Conservation (phyloP, 1,140 invertebrate species). For the Psilanteris sp. region DNA sequence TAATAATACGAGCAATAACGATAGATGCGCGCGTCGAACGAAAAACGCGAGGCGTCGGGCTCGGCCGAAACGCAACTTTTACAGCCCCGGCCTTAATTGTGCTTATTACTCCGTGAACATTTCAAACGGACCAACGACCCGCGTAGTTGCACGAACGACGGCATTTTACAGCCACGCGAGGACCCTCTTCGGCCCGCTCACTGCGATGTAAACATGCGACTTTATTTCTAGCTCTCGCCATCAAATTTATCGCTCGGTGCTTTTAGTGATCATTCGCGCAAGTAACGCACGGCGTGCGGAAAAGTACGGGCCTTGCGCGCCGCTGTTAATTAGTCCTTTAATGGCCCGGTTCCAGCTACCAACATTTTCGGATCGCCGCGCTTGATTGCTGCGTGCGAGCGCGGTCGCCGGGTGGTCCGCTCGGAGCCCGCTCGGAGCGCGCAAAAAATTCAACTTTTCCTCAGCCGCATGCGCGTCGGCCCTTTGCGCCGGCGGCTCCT, state of each 20-base stretch:
- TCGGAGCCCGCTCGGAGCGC: neutral
- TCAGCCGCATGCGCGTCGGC: too few relatives aligned
- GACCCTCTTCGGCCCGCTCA: constrained; percentile 13
- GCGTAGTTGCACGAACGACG: constrained; percentile 48
- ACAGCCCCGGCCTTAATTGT: constrained; percentile 69
- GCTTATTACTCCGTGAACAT: constrained; percentile 66
- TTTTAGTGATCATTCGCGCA: constrained; percentile 55
- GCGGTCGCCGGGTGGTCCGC: constrained; percentile 5
- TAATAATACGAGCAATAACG: constrained; percentile 66
- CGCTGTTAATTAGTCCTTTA: constrained; percentile 47
- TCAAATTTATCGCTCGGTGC: constrained; percentile 46
- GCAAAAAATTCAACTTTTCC: too few relatives aligned
- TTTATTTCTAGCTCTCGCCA: constrained; percentile 56
- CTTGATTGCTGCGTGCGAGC: neutral
- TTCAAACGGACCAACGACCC: constrained; percentile 60
- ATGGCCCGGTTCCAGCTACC: constrained; percentile 42
- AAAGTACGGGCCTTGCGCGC: constrained; percentile 21
- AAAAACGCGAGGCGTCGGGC: constrained; percentile 41
- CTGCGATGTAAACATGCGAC: constrained; percentile 56
- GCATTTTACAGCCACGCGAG: constrained; percentile 53
- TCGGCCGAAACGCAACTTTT: constrained; percentile 53
- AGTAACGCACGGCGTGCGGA: constrained; percentile 36
- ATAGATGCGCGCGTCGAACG: constrained; percentile 34
- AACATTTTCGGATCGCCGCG: constrained; percentile 24
- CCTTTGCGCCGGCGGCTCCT: too few relatives aligned